Evolutionary conservation across 2,888 invertebrate genomes (phyloP), one percentile per base, ranked within the genome.

Genomic region (Polietes domitor): DNA sequence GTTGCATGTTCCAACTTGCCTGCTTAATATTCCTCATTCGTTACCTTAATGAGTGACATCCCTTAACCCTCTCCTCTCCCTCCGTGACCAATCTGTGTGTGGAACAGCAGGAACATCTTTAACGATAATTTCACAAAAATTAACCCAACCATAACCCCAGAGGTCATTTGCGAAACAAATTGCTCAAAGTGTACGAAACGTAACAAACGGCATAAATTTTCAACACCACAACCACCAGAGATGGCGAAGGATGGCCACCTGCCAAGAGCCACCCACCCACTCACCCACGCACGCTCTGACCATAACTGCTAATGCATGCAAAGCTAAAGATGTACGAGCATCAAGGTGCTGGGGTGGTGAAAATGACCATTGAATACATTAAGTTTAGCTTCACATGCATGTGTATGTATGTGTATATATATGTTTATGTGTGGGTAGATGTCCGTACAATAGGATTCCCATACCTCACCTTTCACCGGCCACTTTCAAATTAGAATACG

Each of bases 91-190:
- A 43, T 3, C 43, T 24, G 68, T n/a, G 10, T 17, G 4, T 32
- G 32, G 17, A 19, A n/a, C 41, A 17, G 37, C 37, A 58, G 77
- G 68, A 81, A 75, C 78, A 81, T 84, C 81, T 84, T 83, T 61
- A 80, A 77, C 76, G 81, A 78, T 79, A 84, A 84, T 84, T 84
- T 84, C 78, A 79, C 65, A 76, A 85, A 89, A 90, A 89, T 90
- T 90, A 89, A 90, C 89, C 90, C 88, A 88, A 86, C 87, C 87
- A 89, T 83, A 78, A 80, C 83, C 81, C 81, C 90, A 87, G 86
- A 88, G 89, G 89, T 89, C 89, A 89, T 87, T 88, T 90, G 88
- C 24, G 88, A 73, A 79, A 84, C 88, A 89, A 88, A 88, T 88
- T 88, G 84, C 75, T 86, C 86, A 83, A 85, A 81, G 85, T 83